Percentiles rank a stretch among this genome's conserved stretches.
Evolutionary conservation across 2,113 vertebrate species (phyloP).

Genomic region (Nansenia antarctica): DNA sequence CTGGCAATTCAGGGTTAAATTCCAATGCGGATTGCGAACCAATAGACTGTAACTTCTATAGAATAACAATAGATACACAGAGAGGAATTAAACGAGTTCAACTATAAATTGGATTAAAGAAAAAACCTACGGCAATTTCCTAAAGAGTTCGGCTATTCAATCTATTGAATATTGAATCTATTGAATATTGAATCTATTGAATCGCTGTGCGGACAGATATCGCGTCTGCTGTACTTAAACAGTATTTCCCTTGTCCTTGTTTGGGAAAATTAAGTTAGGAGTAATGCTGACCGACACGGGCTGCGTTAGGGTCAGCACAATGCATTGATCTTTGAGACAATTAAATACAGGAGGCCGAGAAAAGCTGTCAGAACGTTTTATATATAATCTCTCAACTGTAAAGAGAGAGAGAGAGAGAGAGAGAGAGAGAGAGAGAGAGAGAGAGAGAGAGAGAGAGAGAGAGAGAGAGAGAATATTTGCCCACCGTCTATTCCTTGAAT

Average conservation of each 20-base stretch:
- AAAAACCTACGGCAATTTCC: conserved; percentile 8
- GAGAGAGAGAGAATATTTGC: neutral
- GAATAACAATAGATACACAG: conserved; percentile 53
- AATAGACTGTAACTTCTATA: conserved; percentile 67
- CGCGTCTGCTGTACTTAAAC: neutral
- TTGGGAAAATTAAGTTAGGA: conserved; percentile 27
- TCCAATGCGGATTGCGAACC: conserved; percentile 67
- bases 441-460: too few species aligned
- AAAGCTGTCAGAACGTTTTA: conserved; percentile 50
- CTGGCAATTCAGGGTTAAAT: conserved; percentile 63
- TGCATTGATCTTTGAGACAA: conserved; percentile 61
- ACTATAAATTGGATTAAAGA: conserved; percentile 15
- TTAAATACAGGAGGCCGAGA: conserved; percentile 44
- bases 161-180: too few species aligned
- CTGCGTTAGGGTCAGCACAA: conserved; percentile 52
- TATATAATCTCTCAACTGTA: conserved; percentile 54
- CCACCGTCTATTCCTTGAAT: too few species aligned
- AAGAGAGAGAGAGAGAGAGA: conserved; percentile 32
- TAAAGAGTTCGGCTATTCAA: conserved; percentile 1
- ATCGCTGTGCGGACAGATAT: neutral
- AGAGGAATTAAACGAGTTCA: conserved; percentile 25
- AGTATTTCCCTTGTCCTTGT: neutral
- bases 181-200: too few species aligned
- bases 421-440: too few species aligned
- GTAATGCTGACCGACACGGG: conserved; percentile 44